phyloP scores from a whole-genome alignment of 1,140 invertebrate species.

The Drosophila arawakana region DNA sequence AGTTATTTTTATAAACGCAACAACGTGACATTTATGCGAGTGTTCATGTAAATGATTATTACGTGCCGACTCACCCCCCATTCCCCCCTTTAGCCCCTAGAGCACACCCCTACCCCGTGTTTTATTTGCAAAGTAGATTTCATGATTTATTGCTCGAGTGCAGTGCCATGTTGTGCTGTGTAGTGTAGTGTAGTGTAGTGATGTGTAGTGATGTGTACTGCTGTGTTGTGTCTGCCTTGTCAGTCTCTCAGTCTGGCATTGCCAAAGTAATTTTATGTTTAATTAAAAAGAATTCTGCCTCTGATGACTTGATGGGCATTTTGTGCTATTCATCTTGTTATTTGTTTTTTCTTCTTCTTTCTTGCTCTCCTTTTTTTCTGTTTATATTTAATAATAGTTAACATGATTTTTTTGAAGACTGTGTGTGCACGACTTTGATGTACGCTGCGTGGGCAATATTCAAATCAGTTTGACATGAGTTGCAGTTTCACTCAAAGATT shows the following conservation, averaged over 20 bases:
- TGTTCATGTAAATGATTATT: slow-evolving; percentile 83
- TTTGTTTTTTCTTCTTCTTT: slow-evolving; percentile 45
- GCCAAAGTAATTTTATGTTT: slow-evolving; percentile 80
- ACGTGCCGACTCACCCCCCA: slow-evolving; percentile 58
- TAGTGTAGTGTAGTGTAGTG: slow-evolving; percentile 26
- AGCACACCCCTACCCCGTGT: neutral
- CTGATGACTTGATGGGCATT: slow-evolving; percentile 78
- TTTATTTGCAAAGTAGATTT: slow-evolving; percentile 74
- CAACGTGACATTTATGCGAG: slow-evolving; percentile 82
- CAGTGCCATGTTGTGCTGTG: slow-evolving; percentile 42
- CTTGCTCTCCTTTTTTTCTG: slow-evolving; percentile 52
- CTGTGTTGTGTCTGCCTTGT: slow-evolving; percentile 24
- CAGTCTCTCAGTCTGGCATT: slow-evolving; percentile 36
- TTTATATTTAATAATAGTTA: slow-evolving; percentile 81
- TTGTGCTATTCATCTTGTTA: slow-evolving; percentile 66
- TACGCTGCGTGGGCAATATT: slow-evolving; percentile 73
- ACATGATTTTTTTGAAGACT: slow-evolving; percentile 61
- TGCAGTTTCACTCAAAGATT: slow-evolving; percentile 41
- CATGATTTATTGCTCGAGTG: slow-evolving; percentile 74
- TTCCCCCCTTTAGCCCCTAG: neutral
- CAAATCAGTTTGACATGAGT: slow-evolving; percentile 61
- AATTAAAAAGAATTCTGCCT: slow-evolving; percentile 81
- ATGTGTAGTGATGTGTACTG: slow-evolving; percentile 13
- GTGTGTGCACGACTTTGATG: slow-evolving; percentile 74
- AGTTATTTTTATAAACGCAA: slow-evolving; percentile 80